phyloP scores from a whole-genome alignment of 2,797 vertebrate species.

The Apogon talboti region DNA sequence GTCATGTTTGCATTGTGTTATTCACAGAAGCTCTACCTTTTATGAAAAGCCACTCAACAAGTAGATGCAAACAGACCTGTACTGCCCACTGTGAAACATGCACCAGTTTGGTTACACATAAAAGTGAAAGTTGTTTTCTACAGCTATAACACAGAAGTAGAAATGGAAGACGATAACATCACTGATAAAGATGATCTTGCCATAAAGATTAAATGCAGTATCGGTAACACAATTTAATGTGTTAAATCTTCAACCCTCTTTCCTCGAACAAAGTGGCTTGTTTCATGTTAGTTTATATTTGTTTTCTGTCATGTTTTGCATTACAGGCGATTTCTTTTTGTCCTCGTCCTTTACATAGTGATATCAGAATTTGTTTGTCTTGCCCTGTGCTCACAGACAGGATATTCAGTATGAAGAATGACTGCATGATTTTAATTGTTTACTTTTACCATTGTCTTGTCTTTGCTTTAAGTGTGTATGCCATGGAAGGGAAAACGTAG shows the following conservation, averaged over 20 bases:
- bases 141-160: neutral
- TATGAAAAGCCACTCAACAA: slow-evolving; percentile 17
- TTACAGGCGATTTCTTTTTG: slow-evolving; percentile 16
- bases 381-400: slow-evolving; percentile 21
- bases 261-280: neutral
- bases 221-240: too few species aligned
- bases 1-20: slow-evolving; percentile 42
- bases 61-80: slow-evolving; percentile 17
- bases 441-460: slow-evolving; percentile 36
- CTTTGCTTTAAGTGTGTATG: slow-evolving; percentile 18
- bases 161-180: neutral
- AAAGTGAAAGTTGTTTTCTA: neutral
- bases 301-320: slow-evolving; percentile 35
- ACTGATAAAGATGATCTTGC: neutral
- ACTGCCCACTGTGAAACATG: neutral
- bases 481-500: neutral
- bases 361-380: slow-evolving; percentile 58
- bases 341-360: slow-evolving; percentile 68
- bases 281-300: slow-evolving; percentile 3
- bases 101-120: neutral
- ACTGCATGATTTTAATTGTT: slow-evolving; percentile 17
- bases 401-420: slow-evolving; percentile 33
- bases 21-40: slow-evolving; percentile 43
- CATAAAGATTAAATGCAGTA: too few species aligned
- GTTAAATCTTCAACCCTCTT: slow-evolving; percentile 5